Percentiles rank a stretch among this genome's conserved stretches.
phyloP scores from a whole-genome alignment of 2,113 vertebrate genomes.

The Glaucomys volans region DNA sequence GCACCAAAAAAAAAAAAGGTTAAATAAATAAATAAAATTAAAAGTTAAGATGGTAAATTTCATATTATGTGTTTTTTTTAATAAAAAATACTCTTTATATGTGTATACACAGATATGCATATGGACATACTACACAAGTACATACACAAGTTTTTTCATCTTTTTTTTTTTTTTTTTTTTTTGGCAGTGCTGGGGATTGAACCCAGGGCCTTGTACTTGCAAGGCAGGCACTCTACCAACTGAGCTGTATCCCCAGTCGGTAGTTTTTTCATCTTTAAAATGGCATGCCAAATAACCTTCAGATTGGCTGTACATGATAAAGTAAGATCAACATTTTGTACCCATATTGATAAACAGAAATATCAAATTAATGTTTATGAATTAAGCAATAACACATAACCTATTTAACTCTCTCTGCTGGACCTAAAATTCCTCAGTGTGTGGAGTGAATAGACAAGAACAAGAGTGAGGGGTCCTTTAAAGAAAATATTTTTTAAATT shows the following conservation, averaged over 20 bases:
- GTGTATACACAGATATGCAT: not conserved
- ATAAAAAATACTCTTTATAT: not conserved
- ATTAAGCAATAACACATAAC: not conserved
- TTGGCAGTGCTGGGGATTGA: no score
- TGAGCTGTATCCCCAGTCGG: no score
- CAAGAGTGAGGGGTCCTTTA: not conserved
- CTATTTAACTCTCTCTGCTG: not conserved
- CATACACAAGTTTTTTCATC: not conserved
- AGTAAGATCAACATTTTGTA: not conserved
- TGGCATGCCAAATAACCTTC: not conserved
- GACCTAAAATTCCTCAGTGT: not conserved
- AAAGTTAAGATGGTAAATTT: no score
- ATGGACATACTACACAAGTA: fast-evolving
- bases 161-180: not conserved
- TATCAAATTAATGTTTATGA: not conserved
- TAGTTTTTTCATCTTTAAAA: conserved; percentile 23
- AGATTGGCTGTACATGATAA: not conserved
- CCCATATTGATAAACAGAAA: not conserved
- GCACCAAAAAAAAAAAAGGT: no score
- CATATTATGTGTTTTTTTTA: no score
- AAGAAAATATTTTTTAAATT: not conserved
- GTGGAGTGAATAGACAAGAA: not conserved
- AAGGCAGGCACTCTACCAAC: no score
- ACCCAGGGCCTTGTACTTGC: no score
- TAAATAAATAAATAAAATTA: no score